Conservation (phyloP, 1,140 invertebrate genomes). For the Ips nitidus region DNA sequence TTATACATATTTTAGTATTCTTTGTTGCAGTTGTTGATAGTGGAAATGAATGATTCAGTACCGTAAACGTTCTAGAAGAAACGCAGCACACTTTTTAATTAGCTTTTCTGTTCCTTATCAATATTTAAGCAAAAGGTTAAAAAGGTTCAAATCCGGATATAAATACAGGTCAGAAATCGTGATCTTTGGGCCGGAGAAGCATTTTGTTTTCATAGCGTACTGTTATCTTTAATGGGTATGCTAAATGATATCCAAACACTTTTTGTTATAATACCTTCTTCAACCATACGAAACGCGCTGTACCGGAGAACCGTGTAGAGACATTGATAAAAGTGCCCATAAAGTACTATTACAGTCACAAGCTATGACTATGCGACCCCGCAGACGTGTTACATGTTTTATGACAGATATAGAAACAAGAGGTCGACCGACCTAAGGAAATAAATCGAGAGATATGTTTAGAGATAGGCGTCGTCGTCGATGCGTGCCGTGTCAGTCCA, state of each 20-base stretch:
- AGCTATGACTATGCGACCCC: slow-evolving; percentile 13
- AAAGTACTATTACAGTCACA: slow-evolving; percentile 7
- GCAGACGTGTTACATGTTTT: slow-evolving; percentile 18
- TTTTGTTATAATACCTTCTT: too few relatives aligned
- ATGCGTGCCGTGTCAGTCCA: slow-evolving; percentile 16
- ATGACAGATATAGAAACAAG: slow-evolving; percentile 24
- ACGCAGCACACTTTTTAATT: too few relatives aligned
- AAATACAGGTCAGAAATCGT: neutral
- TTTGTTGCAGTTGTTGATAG: neutral
- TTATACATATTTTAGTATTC: neutral
- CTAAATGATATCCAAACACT: too few relatives aligned
- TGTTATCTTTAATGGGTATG: too few relatives aligned
- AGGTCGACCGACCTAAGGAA: slow-evolving; percentile 14
- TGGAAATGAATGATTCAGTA: slow-evolving; percentile 2
- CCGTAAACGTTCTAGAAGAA: neutral
- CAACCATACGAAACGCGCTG: too few relatives aligned
- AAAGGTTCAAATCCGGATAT: neutral
- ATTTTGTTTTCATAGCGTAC: too few relatives aligned
- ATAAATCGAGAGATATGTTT: slow-evolving; percentile 23
- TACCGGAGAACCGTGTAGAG: neutral
- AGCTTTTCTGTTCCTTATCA: too few relatives aligned
- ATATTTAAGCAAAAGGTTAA: neutral
- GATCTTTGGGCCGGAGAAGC: too few relatives aligned
- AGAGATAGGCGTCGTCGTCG: slow-evolving; percentile 10
- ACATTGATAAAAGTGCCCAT: slow-evolving; percentile 17